Evolutionary conservation across 2,888 invertebrate genomes (phyloP).

Genomic region (Microctonus aethiopoides): DNA sequence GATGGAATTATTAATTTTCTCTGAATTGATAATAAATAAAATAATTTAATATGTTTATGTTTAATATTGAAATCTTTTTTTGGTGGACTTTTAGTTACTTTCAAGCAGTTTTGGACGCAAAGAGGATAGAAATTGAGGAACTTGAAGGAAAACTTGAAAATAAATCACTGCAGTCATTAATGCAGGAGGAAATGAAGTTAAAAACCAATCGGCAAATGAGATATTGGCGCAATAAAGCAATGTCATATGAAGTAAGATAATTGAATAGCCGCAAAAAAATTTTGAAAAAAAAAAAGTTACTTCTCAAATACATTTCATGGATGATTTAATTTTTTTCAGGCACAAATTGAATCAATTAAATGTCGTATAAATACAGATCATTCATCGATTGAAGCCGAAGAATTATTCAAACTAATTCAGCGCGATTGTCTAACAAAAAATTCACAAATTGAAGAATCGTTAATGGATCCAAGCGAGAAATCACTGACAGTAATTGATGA

Average conservation of each 20-base stretch:
- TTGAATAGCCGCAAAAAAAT: no score
- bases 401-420: slow-evolving; percentile 34
- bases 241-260: slow-evolving; percentile 48
- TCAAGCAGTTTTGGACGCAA: slow-evolving; percentile 46
- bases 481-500: slow-evolving; percentile 36
- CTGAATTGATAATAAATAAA: not conserved
- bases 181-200: slow-evolving; percentile 49
- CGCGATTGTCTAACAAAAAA: slow-evolving; percentile 25
- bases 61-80: no score
- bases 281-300: slow-evolving; percentile 53
- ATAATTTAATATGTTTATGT: no score
- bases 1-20: not conserved
- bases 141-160: slow-evolving; percentile 50
- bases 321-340: slow-evolving; percentile 39
- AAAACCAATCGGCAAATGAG: slow-evolving; percentile 45
- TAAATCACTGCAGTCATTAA: slow-evolving; percentile 48
- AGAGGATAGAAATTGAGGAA: slow-evolving; percentile 52
- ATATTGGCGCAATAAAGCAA: slow-evolving; percentile 50
- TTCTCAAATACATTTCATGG: not conserved
- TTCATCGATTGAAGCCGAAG: slow-evolving; percentile 28
- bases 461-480: slow-evolving; percentile 21
- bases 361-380: slow-evolving; percentile 38
- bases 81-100: slow-evolving; percentile 53
- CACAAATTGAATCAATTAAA: slow-evolving; percentile 42
- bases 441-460: slow-evolving; percentile 27